Percentiles rank a stretch among this genome's conserved stretches.
phyloP scores from a whole-genome alignment of 1,140 invertebrate species.

The Doryteuthis pealeii region DNA sequence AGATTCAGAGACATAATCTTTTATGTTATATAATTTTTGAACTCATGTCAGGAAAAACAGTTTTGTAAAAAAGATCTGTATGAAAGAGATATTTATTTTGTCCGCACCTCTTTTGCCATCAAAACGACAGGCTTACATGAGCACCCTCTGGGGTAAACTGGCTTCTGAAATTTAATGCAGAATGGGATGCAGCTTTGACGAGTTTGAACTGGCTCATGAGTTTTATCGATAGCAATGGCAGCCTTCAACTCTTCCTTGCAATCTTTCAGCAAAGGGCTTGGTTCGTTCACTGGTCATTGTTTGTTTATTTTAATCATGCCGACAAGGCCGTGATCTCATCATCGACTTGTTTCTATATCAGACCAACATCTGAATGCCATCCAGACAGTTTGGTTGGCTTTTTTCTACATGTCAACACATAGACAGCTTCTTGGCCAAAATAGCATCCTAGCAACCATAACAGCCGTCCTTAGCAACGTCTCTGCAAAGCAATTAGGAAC shows the following conservation, averaged over 20 bases:
- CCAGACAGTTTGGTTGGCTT: too few relatives aligned
- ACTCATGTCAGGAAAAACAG: too few relatives aligned
- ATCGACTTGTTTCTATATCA: conserved; percentile 98
- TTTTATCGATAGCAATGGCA: conserved; percentile 78
- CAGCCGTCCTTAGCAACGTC: too few relatives aligned
- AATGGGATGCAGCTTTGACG: conserved; percentile 96
- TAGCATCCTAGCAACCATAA: too few relatives aligned
- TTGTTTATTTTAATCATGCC: conserved; percentile 99
- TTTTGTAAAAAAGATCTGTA: too few relatives aligned
- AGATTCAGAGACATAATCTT: too few relatives aligned
- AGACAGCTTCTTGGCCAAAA: too few relatives aligned
- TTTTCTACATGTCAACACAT: too few relatives aligned
- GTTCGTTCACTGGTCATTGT: conserved; percentile 99
- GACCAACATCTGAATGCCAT: too few relatives aligned
- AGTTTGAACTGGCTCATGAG: conserved; percentile 94
- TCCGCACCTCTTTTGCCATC: conserved; percentile 75
- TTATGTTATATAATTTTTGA: too few relatives aligned
- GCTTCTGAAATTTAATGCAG: conserved; percentile 97
- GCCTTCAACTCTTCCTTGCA: conserved; percentile 75
- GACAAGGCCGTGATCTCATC: conserved; percentile 91
- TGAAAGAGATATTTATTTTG: too few relatives aligned
- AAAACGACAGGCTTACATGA: conserved; percentile 90
- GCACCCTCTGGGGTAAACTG: conserved; percentile 96
- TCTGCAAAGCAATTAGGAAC: too few relatives aligned
- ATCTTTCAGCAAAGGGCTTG: conserved; percentile 94